Base-by-base conservation (phyloP, 2,888 invertebrate genomes). In the Eulithis prunata region DNA sequence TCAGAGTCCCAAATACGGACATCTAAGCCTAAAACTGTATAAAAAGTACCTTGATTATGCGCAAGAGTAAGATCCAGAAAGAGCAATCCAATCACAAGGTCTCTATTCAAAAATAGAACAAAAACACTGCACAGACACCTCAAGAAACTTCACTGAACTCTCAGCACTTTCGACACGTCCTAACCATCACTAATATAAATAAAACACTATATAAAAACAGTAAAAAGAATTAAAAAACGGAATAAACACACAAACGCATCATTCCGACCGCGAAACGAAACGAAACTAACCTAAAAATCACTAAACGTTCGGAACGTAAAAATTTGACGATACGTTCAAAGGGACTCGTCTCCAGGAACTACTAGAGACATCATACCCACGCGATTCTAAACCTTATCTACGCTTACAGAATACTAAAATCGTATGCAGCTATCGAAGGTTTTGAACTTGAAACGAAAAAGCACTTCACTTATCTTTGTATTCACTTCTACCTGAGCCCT, bases 401-500 rank as follows among this genome's bases (percentile, higher is more conserved):
- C 0, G 0, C 5, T 71, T 75, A 81, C 61, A 69, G 57, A 21
- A 21, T 11, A 8, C 47, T 32, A 58, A 57, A 71, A 68, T 45
- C 28, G 11, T 43, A 61, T 32, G 45, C 10, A 32, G 11, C 6
- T 3, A 3, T 13, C 11, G 43, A 45, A 28, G n/a, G 51, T 52
- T 58, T 59, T 51, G n/a, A 59, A 51, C 21, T 14, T 60, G 43
- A 41, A 46, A 79, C 80, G 78, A 83, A 82, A 82, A 85, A 85
- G 32, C 84, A 83, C 79, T 80, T 76, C 83, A 83, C 79, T 80
- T 76, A 83, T 88, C 89, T 86, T 90, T 89, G 88, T 89, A 85
- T 86, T 85, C 82, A 81, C 81, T 86, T 88, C 86, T 92, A 92
- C 92, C 93, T 92, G 93, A 83, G 85, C 78, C 78, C 81, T 77